These are phyloP conservation scores for Stenodera caucasica DNA, from an alignment of 2,888 invertebrate species.

Conservation along the genomic window DNA sequence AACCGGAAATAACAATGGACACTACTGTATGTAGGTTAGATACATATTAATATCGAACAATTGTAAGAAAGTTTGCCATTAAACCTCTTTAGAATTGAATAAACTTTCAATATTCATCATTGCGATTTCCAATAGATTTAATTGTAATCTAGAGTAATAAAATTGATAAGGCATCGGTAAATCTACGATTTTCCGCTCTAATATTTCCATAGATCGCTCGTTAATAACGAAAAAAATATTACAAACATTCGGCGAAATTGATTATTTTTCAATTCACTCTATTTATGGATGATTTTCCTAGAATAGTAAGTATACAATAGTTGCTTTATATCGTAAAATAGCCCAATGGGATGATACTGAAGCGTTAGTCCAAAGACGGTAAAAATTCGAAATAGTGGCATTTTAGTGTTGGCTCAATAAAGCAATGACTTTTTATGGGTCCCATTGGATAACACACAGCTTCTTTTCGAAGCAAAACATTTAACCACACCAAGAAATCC, in stretches of 20 bases:
- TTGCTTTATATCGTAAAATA: constrained; percentile 19
- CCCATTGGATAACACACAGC: constrained; percentile 38
- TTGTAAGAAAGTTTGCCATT: not conserved
- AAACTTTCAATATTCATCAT: not conserved
- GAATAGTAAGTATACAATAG: constrained; percentile 1
- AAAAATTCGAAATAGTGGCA: constrained; percentile 29
- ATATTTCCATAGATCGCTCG: not conserved
- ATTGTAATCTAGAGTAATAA: not conserved
- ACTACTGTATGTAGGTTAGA: not conserved
- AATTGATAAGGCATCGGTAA: constrained; percentile 2
- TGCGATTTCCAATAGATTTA: constrained; percentile 1
- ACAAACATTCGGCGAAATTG: not conserved
- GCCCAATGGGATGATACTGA: constrained; percentile 17
- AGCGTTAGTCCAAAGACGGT: constrained; percentile 19
- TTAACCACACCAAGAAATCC: constrained; percentile 31
- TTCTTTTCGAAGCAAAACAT: constrained; percentile 29
- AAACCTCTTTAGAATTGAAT: not conserved
- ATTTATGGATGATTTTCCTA: not conserved
- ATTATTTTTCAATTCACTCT: not conserved
- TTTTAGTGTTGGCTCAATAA: constrained; percentile 39
- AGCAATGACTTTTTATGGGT: constrained; percentile 44
- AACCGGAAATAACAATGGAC: not conserved
- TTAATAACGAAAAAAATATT: not conserved
- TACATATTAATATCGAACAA: not conserved
- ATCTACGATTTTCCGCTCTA: constrained; percentile 2